Evolutionary conservation across 2,888 invertebrate species (phyloP).

Genomic region (Noctuana brunneofusca): DNA sequence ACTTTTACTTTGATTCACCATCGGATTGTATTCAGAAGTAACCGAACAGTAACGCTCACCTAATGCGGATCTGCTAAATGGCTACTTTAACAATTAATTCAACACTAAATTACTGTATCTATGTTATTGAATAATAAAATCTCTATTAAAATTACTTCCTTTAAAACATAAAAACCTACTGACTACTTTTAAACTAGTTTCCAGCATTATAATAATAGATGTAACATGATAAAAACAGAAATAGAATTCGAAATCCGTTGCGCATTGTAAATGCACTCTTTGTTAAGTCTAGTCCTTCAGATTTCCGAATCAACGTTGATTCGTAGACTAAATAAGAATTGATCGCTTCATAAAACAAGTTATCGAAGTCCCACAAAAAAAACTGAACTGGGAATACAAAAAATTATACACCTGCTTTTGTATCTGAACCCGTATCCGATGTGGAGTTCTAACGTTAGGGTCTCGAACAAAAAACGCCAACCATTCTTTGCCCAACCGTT

Average conservation of each 20-base stretch:
- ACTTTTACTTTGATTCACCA: slow-evolving; percentile 32
- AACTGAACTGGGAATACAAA: slow-evolving; percentile 24
- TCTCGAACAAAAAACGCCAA: slow-evolving; percentile 20
- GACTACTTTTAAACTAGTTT: too few species aligned
- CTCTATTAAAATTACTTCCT: too few species aligned
- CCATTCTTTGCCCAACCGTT: slow-evolving; percentile 32
- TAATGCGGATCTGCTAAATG: background rate
- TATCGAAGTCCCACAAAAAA: slow-evolving; percentile 28
- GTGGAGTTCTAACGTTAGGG: slow-evolving; percentile 18
- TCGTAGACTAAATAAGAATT: slow-evolving; percentile 28
- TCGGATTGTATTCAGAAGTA: slow-evolving; percentile 16
- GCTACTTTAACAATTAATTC: background rate
- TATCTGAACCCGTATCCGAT: slow-evolving; percentile 21
- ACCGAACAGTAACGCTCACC: background rate
- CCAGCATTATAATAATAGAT: too few species aligned
- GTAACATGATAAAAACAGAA: background rate
- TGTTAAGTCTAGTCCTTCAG: background rate
- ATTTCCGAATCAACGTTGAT: slow-evolving; percentile 17
- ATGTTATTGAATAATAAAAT: too few species aligned
- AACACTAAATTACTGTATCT: too few species aligned
- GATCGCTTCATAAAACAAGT: slow-evolving; percentile 34
- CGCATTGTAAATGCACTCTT: background rate
- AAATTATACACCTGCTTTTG: slow-evolving; percentile 30
- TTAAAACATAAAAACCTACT: too few species aligned
- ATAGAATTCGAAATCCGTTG: background rate